phyloP scores from a whole-genome alignment of 92 coral and sea anemone species.

The Diadumene lineata region DNA sequence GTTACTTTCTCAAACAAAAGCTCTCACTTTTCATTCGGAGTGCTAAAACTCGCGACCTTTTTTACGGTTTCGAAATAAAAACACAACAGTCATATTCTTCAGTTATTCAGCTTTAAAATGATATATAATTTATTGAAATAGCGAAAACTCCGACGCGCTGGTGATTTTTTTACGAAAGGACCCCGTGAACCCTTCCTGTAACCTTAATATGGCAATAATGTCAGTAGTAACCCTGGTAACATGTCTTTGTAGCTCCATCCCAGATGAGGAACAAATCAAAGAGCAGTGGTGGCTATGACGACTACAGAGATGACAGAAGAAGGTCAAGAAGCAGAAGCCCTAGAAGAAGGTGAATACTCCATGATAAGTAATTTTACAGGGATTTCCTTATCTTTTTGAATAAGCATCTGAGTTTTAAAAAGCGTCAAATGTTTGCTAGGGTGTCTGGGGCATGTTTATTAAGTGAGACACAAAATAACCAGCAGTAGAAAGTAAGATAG shows the following conservation, averaged over 20 bases:
- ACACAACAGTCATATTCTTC: too few relatives aligned
- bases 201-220: background rate
- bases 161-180: too few relatives aligned
- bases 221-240: background rate
- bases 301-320: conserved; percentile 41
- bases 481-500: too few relatives aligned
- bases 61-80: too few relatives aligned
- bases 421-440: background rate
- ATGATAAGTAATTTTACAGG: background rate
- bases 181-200: background rate
- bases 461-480: too few relatives aligned
- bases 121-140: too few relatives aligned
- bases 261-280: conserved; percentile 77
- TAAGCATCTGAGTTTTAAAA: background rate
- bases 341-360: background rate
- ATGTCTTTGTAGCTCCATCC: conserved; percentile 63
- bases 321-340: conserved; percentile 31
- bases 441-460: background rate
- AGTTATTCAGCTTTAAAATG: too few relatives aligned
- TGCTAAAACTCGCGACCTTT: too few relatives aligned
- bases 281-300: conserved; percentile 63
- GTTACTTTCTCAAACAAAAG: too few relatives aligned
- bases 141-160: too few relatives aligned
- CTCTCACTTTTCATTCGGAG: too few relatives aligned
- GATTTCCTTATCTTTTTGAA: background rate